Evolutionary conservation across 2,797 vertebrate species (phyloP), one percentile per base, ranked within the genome.

Genomic region (Diplodus sargus): DNA sequence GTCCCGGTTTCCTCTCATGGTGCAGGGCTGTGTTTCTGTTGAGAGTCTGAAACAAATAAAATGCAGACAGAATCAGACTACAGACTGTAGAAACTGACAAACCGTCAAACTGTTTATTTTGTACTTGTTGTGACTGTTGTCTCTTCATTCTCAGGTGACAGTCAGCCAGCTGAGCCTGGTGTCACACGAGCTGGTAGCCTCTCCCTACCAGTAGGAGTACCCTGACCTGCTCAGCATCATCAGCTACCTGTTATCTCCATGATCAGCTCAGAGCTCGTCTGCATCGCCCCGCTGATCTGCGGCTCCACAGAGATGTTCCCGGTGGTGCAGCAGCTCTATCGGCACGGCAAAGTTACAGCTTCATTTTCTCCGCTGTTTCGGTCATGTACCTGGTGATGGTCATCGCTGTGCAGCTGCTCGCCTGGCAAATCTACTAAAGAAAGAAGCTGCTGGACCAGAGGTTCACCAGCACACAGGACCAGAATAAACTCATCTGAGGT

Each of bases 261-360:
- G 98, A 97, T 99, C 93, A 97, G 97, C 72, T 91, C 95, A 0
- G 98, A 97, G 3, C 96, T 99, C 14, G 98, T 99, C 82, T 98
- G 97, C 0, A 85, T 99, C 8, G 97, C 96, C 0, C 97, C 98
- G 0, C 96, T 99, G 34, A 96, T 99, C 86, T 99, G 99, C 0
- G 98, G 98, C 18, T 91, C 93, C 71, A 98, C 99, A 97, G 98
- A 99, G 93, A 99, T 99, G 98, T 98, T 99, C 84, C 98, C 98
- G 0, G 95, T 97, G 69, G 97, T 97, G 0, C 97, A 98, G 94
- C 97, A 98, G 93, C 96, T 99, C 15, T 98, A 97, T 75, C 96
- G 96, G 2, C 97, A 99, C 0, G 97, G 98, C 86, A 98, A 98
- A 85, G 96, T 97, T 98, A 99, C 91, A 96, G 97, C 86, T 98